These are phyloP conservation scores for Microcebus murinus DNA, from an alignment of 2,113 vertebrate genomes.

Conservation along the genomic window DNA sequence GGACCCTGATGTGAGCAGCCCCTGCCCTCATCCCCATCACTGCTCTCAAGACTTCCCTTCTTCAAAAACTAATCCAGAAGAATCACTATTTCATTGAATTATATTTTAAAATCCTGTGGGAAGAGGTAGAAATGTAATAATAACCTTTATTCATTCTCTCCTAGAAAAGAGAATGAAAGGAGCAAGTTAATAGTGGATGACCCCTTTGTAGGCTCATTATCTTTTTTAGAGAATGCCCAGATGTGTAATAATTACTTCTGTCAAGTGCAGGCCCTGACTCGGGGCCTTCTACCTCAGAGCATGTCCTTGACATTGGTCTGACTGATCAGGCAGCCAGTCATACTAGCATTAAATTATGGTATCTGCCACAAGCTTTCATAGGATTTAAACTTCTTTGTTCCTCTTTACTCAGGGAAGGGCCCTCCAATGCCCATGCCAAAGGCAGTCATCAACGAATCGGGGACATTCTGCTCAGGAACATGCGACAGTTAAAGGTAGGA, in stretches of 20 bases:
- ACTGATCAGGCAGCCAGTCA: fast-evolving
- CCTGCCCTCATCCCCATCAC: neutral
- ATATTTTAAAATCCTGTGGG: neutral
- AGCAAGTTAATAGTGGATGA: neutral
- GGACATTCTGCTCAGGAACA: conserved; percentile 95
- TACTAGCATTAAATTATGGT: fast-evolving
- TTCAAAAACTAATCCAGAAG: neutral
- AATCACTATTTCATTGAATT: neutral
- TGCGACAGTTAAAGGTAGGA: conserved; percentile 92
- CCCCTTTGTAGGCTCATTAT: neutral
- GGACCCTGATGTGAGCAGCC: too few species aligned
- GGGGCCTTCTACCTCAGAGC: too few species aligned
- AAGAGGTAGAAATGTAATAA: neutral
- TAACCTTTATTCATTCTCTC: neutral
- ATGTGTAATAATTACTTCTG: neutral
- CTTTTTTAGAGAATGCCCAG: neutral
- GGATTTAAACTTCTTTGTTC: neutral
- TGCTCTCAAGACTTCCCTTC: neutral
- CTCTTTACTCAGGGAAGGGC: conserved; percentile 91
- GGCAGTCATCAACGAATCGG: conserved; percentile 93
- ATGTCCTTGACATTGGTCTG: neutral
- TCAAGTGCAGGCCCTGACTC: neutral
- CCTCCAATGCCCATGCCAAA: conserved; percentile 85
- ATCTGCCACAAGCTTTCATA: fast-evolving
- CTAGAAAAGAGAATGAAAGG: neutral